A percentile compares a stretch with the other conserved stretches of the same genome.
Evolutionary conservation across 2,797 vertebrate genomes (phyloP).

Genomic region (Schizopygopsis malacanthus): DNA sequence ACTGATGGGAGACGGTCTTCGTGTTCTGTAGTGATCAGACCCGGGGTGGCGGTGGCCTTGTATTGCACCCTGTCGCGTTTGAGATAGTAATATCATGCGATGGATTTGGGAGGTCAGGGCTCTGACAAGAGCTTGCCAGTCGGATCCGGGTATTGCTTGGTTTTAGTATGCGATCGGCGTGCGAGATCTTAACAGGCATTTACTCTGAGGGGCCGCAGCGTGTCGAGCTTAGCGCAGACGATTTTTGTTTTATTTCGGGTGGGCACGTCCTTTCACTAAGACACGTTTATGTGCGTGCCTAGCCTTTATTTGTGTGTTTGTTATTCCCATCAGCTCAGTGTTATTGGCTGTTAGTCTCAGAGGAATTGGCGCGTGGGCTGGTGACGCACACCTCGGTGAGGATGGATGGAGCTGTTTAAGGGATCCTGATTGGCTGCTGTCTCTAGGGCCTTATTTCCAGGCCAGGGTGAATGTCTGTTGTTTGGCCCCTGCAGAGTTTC

Average conservation of each 20-base stretch:
- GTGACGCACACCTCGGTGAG: slow-evolving; percentile 29
- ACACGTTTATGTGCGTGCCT: slow-evolving; percentile 29
- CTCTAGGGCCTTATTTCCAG: slow-evolving; percentile 48
- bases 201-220: not conserved
- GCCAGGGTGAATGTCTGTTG: slow-evolving; percentile 32
- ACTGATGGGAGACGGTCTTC: slow-evolving; percentile 49
- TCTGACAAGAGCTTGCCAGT: slow-evolving; percentile 39
- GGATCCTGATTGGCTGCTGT: slow-evolving; percentile 56
- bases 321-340: slow-evolving; percentile 34
- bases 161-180: slow-evolving; percentile 29
- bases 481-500: slow-evolving; percentile 31
- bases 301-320: slow-evolving; percentile 50
- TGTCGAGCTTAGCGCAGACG: slow-evolving; percentile 19
- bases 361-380: slow-evolving; percentile 32
- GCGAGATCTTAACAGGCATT: slow-evolving; percentile 3
- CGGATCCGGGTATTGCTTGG: slow-evolving; percentile 17
- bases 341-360: slow-evolving; percentile 47
- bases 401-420: slow-evolving; percentile 53
- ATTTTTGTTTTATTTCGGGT: not conserved
- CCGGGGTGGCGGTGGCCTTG: slow-evolving; percentile 2
- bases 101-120: slow-evolving; percentile 28
- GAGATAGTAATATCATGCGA: slow-evolving; percentile 44
- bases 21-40: slow-evolving; percentile 11
- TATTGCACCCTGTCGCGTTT: slow-evolving; percentile 32
- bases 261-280: slow-evolving; percentile 21